Base-by-base conservation (phyloP, 2,888 invertebrate genomes). In the Caenorhabditis japonica region DNA sequence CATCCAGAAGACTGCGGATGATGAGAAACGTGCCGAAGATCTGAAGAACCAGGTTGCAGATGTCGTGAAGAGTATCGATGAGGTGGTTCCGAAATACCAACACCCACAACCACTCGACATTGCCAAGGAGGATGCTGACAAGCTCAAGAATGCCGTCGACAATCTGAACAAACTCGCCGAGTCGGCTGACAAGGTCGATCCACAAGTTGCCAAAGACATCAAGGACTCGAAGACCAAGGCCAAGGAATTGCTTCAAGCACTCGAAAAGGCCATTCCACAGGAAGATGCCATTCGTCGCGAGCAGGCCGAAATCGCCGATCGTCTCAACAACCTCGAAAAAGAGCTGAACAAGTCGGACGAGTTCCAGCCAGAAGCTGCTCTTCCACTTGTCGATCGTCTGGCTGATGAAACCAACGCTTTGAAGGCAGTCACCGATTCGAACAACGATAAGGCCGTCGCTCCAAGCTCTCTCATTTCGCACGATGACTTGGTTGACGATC, bases 151-250 rank as follows among this genome's bases (percentile, higher is more conserved):
- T 19, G 46, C 62, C 38, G 13, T 59, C 17, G 69, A 49, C 10
- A 66, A 59, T 10, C 43, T 72, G 15, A 53, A 25, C 53, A 52
- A 52, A 30, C 33, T 71, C 44, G 55, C 62, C 33, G 51, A 51
- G 17, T 30, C 38, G 23, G 34, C 38, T 39, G 52, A 72, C 23
- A 72, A 73, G 52, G 36, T 33, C 36, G 59, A 60, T 41, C 70
- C 60, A 56, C 73, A 77, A 55, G 52, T 69, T 13, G 74, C 71
- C 47, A 64, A 64, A 23, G 62, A 70, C 56, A 49, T 74, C 58
- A 75, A 74, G 44, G 73, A 79, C 36, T 51, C 70, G n/a, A 66
- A 74, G 59, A 52, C 60, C 30, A 71, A 71, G 52, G 49, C 71
- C 23, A 76, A 76, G 39, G 68, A 75, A 36, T 51, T 73, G 52